Base-by-base conservation (phyloP, 2,888 invertebrate genomes). In the Ormyrus nitidulus region DNA sequence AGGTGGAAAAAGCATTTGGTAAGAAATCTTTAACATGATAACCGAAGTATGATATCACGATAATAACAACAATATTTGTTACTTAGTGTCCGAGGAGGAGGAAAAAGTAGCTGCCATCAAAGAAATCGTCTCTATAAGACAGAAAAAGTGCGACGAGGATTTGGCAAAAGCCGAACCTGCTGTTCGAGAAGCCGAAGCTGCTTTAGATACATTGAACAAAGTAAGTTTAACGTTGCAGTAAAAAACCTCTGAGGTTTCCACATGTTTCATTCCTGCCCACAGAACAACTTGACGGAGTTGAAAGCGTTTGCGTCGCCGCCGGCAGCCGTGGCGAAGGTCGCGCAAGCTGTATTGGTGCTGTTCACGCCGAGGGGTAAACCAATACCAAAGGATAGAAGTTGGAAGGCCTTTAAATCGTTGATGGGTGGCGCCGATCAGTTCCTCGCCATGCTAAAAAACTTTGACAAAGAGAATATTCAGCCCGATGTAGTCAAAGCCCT, bases 301-400 rank as follows among this genome's bases (percentile, higher is more conserved):
- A 98, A 98, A 89, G 97, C 98, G 0, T 98, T 98, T 89, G 97
- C 97, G 0, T 94, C 96, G 5, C 98, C 98, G 5, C 97, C 97
- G 0, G 94, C 95, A 61, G 96, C 97, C 74, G 98, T 98, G 0
- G 95, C 96, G 0, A 95, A 94, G 85, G 98, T 98, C 0, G 94
- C 94, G 8, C 95, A 96, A 1, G 98, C 97, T 7, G 98, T 98
- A 5, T 92, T 97, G 84, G 96, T 97, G 3, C 91, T 98, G n/a
- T 94, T 98, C 85, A 92, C 96, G 0, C 93, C 93, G 79, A 95
- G 94, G 88, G 96, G 96, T 5, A 97, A 96, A 91, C 34, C 34
- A 34, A 93, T 98, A 74, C 96, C 98, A 0, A 96, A 96, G 92
- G 98, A 98, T 89, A 93, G 96, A 83, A 96, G 96, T 48, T 98